Evolutionary conservation across 2,113 vertebrate genomes (phyloP), one percentile per base, ranked within the genome.

Genomic region (Nansenia antarctica): DNA sequence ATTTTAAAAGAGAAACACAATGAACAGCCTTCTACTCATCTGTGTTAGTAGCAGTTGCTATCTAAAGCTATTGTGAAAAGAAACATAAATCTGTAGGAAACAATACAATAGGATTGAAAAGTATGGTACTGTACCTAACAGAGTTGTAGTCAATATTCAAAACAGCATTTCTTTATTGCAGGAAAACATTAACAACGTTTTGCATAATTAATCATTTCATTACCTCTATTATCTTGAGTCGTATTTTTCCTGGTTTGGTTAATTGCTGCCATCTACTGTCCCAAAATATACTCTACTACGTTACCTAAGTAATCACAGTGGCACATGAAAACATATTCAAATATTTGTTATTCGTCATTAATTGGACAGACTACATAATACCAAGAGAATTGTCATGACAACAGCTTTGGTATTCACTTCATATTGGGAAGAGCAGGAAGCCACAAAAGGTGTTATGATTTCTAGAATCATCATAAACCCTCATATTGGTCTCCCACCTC

Each of bases 401-500:
- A 42, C 39, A 0, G 12, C 3, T 5, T 4, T 42, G 39, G 39
- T 42, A 5, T 42, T 42, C 3, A 18, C 6, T 42, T 42, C 39
- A 1, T 18, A 5, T 42, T 18, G 39, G 39, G 39, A 42, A 42
- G 39, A 18, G 39, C 12, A 42, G 39, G 39, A 42, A 42, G 39
- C 39, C 39, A 42, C 12, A 14, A 15, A 42, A 18, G 39, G 14
- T 42, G 18, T 11, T 15, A 42, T 1, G 39, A 18, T 42, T 42
- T 15, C 18, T 42, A 15, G 39, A 18, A 5, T 42, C 14, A 18
- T 42, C 39, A 42, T 11, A 11, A 42, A 42, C 3, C 39, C 39
- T 42, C 14, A 14, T 18, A 18, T 18, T 42, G 39, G 39, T 66
- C 54, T 26, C 34, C 62, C 54, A 65, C 29, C 2, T 76, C 67